Percentiles rank a stretch among this genome's conserved stretches.
Evolutionary conservation across 2,888 invertebrate genomes (phyloP).

Genomic region (Arenicola marina): DNA sequence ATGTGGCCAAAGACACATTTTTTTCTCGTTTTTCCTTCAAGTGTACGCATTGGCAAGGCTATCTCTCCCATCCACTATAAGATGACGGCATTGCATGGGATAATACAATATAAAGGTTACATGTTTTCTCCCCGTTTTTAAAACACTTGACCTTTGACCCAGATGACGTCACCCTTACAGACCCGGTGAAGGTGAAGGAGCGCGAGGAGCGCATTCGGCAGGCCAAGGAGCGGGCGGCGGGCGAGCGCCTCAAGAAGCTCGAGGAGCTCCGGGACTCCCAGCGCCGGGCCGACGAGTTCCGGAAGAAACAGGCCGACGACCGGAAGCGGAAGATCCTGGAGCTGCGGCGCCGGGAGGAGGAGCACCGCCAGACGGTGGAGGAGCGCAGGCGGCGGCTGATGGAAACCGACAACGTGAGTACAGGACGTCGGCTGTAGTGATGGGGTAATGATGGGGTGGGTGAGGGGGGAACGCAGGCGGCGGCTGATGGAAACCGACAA

Average conservation of each 20-base stretch:
- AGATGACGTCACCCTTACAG: too few relatives aligned
- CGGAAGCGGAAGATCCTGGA: conserved; percentile 6
- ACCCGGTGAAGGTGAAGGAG: conserved; percentile 11
- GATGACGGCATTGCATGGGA: too few relatives aligned
- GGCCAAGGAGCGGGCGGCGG: conserved; percentile 1
- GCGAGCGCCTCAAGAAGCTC: conserved; percentile 8
- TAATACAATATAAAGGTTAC: too few relatives aligned
- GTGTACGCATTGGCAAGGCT: too few relatives aligned
- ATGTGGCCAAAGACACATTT: too few relatives aligned
- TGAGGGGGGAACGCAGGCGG: conserved; percentile 10
- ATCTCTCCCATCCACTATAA: too few relatives aligned
- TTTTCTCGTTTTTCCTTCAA: too few relatives aligned
- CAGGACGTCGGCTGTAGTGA: too few relatives aligned
- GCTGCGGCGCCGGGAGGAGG: conserved; percentile 9
- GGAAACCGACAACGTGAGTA: conserved; percentile 7
- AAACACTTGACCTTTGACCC: too few relatives aligned
- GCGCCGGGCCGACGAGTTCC: conserved; percentile 10
- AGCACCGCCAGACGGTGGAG: conserved; percentile 10
- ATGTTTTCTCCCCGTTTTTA: too few relatives aligned
- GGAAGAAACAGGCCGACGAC: conserved; percentile 15
- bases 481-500: conserved; percentile 4
- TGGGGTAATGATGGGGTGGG: too few relatives aligned
- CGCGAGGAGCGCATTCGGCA: conserved; percentile 8
- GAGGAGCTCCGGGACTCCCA: conserved; percentile 9
- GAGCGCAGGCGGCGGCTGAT: conserved; percentile 9